These are phyloP conservation scores for Tetragonula carbonaria DNA, from an alignment of 2,888 invertebrate genomes.

Conservation along the genomic window DNA sequence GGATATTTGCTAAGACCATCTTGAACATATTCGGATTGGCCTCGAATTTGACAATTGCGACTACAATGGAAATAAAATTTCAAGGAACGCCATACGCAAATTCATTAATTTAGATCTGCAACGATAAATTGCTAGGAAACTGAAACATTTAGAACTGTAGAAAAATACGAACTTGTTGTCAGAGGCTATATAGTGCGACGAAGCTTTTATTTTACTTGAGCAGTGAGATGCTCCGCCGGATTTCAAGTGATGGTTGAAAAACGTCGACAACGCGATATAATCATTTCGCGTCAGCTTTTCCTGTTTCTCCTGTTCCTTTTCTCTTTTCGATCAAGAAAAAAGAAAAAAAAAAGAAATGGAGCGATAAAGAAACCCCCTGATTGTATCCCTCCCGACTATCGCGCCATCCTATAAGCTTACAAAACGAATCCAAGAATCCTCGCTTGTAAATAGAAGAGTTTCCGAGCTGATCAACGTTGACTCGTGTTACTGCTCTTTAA, in stretches of 20 bases:
- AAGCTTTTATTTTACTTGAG: neutral
- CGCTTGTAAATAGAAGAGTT: conserved; percentile 13
- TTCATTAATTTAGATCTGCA: no score
- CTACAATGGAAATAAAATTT: no score
- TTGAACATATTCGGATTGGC: no score
- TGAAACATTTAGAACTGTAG: no score
- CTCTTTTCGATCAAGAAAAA: neutral
- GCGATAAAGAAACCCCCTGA: neutral
- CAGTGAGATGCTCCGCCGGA: neutral
- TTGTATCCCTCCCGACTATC: neutral
- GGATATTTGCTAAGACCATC: no score
- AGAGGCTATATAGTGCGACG: neutral
- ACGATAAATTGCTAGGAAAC: no score
- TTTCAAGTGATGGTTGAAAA: neutral
- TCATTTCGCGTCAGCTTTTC: neutral
- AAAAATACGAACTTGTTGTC: neutral
- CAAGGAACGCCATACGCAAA: no score
- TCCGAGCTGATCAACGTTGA: conserved; percentile 28
- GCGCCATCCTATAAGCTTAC: conserved; percentile 10
- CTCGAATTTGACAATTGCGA: no score
- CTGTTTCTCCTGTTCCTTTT: neutral
- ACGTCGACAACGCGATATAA: neutral
- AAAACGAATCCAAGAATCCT: conserved; percentile 24
- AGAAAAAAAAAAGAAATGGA: no score
- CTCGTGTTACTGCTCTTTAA: conserved; percentile 14